phyloP scores from a whole-genome alignment of 2,797 vertebrate species.

The Eremophila alpestris region DNA sequence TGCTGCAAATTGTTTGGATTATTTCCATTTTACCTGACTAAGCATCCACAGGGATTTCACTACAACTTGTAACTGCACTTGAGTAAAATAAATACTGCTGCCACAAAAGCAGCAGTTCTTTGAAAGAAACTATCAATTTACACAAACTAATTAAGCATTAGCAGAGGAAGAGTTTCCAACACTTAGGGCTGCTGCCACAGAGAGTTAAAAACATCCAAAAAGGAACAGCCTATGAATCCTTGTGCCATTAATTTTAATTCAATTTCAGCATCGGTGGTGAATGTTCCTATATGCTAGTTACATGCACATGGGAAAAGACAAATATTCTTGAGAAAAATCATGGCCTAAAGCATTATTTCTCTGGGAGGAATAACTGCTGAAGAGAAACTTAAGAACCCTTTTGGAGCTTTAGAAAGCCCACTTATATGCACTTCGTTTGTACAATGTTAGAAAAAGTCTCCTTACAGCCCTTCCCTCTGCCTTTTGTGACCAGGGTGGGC shows the following conservation, averaged over 20 bases:
- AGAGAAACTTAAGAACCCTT: not conserved
- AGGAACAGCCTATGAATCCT: not conserved
- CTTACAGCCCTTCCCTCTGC: no score
- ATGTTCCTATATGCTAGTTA: not conserved
- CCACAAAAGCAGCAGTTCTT: not conserved
- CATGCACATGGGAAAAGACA: fast-evolving
- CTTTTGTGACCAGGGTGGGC: fast-evolving
- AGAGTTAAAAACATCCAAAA: not conserved
- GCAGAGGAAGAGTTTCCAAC: not conserved
- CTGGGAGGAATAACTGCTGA: not conserved
- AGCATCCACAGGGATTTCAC: not conserved
- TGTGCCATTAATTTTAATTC: not conserved
- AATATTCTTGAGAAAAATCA: not conserved
- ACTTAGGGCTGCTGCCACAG: not conserved
- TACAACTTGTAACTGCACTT: not conserved
- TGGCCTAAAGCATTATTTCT: not conserved
- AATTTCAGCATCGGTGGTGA: not conserved
- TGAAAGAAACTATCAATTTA: not conserved
- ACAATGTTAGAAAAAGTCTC: fast-evolving
- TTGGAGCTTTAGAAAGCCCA: not conserved
- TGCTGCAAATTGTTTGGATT: not conserved
- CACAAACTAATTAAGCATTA: not conserved
- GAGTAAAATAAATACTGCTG: not conserved
- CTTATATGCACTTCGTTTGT: fast-evolving
- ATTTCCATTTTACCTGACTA: not conserved